Evolutionary conservation across 2,888 invertebrate genomes (phyloP).

Genomic region (Phania funesta): DNA sequence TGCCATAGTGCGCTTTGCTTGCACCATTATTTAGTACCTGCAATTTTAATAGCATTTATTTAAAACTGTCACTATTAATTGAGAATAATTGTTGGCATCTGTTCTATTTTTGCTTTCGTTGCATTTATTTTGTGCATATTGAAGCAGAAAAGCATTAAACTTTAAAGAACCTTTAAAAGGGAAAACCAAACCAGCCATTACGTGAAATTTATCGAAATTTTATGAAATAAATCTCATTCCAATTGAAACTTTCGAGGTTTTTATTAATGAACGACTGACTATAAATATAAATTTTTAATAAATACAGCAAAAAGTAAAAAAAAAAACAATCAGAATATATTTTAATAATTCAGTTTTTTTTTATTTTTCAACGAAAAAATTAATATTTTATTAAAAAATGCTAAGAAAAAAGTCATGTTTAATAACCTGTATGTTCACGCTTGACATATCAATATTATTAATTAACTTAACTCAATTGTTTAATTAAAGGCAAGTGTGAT

Average conservation of each 20-base stretch:
- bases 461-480: neutral
- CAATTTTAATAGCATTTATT: constrained; percentile 29
- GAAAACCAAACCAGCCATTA: constrained; percentile 13
- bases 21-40: neutral
- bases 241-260: neutral
- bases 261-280: neutral
- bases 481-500: neutral
- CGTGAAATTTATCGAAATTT: constrained; percentile 5
- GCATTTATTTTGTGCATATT: constrained; percentile 22
- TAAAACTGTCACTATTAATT: constrained; percentile 61
- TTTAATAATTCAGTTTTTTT: neutral
- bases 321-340: neutral
- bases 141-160: neutral
- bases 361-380: neutral
- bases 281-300: constrained; percentile 14
- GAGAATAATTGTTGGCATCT: constrained; percentile 62
- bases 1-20: neutral
- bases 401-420: neutral
- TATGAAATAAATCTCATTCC: constrained; percentile 23
- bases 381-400: neutral
- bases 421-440: neutral
- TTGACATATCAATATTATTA: constrained; percentile 3
- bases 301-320: neutral
- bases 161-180: constrained; percentile 10
- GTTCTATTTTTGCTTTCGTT: constrained; percentile 23